Percentiles rank a stretch among this genome's conserved stretches.
Evolutionary conservation across 2,888 invertebrate species (phyloP).

Genomic region (Alviniconcha strummeri): DNA sequence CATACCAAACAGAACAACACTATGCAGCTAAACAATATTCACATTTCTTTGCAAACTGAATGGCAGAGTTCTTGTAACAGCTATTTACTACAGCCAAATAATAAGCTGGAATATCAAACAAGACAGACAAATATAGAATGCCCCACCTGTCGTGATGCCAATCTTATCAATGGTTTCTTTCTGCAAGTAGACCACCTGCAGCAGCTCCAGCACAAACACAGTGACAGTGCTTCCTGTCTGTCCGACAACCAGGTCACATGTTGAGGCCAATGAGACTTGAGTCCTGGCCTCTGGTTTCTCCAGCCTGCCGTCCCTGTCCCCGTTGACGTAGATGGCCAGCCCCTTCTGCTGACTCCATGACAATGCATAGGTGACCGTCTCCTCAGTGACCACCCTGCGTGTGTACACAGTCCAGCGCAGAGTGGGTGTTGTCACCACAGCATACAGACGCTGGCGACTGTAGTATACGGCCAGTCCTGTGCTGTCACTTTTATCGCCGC

Average conservation of each 20-base stretch:
- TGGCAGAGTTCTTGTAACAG: too few species aligned
- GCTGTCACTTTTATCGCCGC: constrained; percentile 41
- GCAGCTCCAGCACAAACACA: constrained; percentile 39
- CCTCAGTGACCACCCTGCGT: constrained; percentile 27
- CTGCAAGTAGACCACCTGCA: constrained; percentile 41
- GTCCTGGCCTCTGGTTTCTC: constrained; percentile 28
- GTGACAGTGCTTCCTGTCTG: constrained; percentile 8
- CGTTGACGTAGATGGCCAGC: constrained; percentile 34
- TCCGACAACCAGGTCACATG: constrained; percentile 34
- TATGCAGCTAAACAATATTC: neutral
- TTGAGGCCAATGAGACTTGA: neutral
- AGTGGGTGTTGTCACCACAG: constrained; percentile 43
- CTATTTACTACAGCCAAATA: too few species aligned
- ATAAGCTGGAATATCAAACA: too few species aligned
- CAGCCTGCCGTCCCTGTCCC: neutral
- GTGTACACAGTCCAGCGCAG: constrained; percentile 46
- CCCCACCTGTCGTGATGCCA: constrained; percentile 41
- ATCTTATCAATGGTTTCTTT: constrained; percentile 36
- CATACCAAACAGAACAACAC: neutral
- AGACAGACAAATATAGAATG: too few species aligned
- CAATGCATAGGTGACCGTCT: constrained; percentile 36
- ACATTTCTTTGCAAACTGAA: neutral
- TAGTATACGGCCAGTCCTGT: constrained; percentile 48
- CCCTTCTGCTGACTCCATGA: constrained; percentile 45
- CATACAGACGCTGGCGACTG: constrained; percentile 41